Base-by-base conservation (phyloP, 2,797 vertebrate genomes). In the Cottoperca gobio region DNA sequence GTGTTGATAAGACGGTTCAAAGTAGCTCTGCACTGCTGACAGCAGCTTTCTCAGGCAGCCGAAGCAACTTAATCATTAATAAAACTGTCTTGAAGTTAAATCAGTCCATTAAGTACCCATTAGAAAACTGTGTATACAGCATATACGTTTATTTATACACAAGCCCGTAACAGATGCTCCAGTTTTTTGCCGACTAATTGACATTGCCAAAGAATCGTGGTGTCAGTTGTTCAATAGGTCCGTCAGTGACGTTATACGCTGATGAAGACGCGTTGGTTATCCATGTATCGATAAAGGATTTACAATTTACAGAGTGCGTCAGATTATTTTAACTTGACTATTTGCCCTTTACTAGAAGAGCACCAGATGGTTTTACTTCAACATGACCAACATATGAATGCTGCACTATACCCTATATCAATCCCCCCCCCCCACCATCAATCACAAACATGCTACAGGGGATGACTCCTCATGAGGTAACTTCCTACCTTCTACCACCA, bases 1-100 rank as follows among this genome's bases (percentile, higher is more conserved):
- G 24, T 58, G 81, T 71, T 73, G 86, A 88, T 90, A 83, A 89
- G 65, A 70, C 33, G 37, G 17, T 78, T 88, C 62, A 78, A 60
- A 74, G 84, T 19, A 6, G 42, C 76, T 74, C 49, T 2, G 26
- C 58, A 26, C 33, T 31, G 60, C 76, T 79, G 80, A 68, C 72
- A 84, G 81, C 46, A 59, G 76, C 60, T 68, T 66, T 74, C 62
- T 63, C 69, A 66, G 8, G 50, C 72, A 71, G 70, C 66, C 63
- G 55, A 43, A 69, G 55, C 28, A 62, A 67, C 59, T 59, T 31
- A 70, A 66, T 71, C 58, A 74, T 79, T 59, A 64, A 75, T 72
- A 54, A 67, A 80, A 75, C 35, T 3, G 60, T 65, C 71, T 59
- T 26, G 9, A 72, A 73, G 67, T 66, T n/a, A 53, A 77, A 66